These are phyloP conservation scores for Patella caerulea DNA, from an alignment of 2,888 invertebrate genomes.

Conservation along the genomic window DNA sequence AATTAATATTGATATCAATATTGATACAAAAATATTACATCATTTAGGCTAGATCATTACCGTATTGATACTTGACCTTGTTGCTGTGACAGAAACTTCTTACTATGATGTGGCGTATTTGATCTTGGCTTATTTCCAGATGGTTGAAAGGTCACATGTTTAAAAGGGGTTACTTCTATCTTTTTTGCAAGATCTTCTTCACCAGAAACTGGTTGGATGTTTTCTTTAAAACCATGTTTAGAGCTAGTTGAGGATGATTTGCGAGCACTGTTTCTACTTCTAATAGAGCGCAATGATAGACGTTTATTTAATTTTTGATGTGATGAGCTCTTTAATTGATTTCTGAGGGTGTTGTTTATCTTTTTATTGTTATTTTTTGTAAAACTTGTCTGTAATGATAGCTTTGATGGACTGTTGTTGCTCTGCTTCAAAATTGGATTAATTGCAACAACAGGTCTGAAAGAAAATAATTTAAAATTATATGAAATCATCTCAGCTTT, in stretches of 20 bases:
- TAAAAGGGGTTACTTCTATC: not conserved
- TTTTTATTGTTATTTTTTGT: not conserved
- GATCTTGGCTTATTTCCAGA: not conserved
- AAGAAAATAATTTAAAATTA: not conserved
- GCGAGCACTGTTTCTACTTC: not conserved
- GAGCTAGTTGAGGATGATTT: not conserved
- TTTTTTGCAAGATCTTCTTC: not conserved
- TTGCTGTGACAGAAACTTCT: not conserved
- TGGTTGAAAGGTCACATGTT: not conserved
- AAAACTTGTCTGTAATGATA: not conserved
- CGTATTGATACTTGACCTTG: not conserved
- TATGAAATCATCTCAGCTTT: too few species aligned
- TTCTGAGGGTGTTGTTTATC: not conserved
- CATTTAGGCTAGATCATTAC: not conserved
- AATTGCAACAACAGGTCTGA: not conserved
- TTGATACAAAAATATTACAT: too few species aligned
- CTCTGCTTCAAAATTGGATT: not conserved
- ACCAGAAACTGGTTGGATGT: not conserved
- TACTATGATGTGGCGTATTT: not conserved
- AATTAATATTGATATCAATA: too few species aligned
- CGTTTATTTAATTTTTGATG: not conserved
- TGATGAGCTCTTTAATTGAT: not conserved
- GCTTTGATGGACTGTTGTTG: not conserved
- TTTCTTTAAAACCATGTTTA: not conserved
- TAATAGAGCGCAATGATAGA: not conserved